Base-by-base conservation (phyloP, 2,888 invertebrate genomes). In the Nephrotoma appendiculata region DNA sequence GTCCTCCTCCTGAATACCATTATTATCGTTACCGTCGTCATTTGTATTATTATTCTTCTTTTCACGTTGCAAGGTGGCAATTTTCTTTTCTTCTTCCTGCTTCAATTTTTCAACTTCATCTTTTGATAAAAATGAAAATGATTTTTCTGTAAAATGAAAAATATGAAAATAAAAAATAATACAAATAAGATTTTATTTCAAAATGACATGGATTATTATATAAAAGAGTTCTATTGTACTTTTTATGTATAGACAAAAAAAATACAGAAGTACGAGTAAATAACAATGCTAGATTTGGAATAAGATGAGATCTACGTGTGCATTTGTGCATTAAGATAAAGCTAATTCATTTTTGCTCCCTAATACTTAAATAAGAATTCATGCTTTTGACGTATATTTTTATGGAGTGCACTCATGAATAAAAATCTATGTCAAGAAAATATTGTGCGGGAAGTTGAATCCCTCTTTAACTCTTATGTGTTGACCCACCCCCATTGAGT, bases 101-200 rank as follows among this genome's bases (percentile, higher is more conserved):
- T 95, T 96, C 94, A 98, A 94, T 92, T 96, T 96, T 93, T 97
- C 97, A 90, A 98, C 95, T 93, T 98, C 98, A 93, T 97, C 97
- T 91, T 96, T 95, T 91, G 97, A 98, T 91, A 98, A 94, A 93
- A 97, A 98, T 92, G 96, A 96, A 93, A 98, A 98, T 91, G 96
- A 96, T 94, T 97, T 97, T 89, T 96, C 97, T 97, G 92, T 45
- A 93, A 86, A 88, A 85, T 86, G 86, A 52, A 88, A n/a, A 87
- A 87, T 86, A 86, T 83, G 87, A 88, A 88, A 88, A 86, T 84
- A 88, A 87, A 86, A 88, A 88, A n/a, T 71, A 85, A 85, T n/a
- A n/a, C n/a, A 85, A 19, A 84, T 84, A 9, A 71, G 9, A 71
- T 57, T 57, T 15, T 19, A 71, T 71, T 71, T 31, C 9, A 71